phyloP scores from a whole-genome alignment of 1,140 invertebrate species.

The Zaprionus davidi region DNA sequence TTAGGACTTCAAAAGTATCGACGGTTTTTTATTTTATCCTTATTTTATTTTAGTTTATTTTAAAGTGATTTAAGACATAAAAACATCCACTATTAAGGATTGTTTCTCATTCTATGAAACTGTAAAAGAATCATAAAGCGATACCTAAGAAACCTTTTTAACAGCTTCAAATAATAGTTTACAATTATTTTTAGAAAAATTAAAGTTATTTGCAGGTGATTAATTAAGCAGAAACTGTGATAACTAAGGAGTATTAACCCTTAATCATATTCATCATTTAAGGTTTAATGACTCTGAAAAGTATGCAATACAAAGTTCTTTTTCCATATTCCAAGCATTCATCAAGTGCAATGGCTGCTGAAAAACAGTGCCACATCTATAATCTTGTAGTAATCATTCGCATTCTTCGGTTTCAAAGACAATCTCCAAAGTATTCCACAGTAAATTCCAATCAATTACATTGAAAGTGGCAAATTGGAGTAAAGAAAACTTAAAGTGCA shows the following conservation, averaged over 20 bases:
- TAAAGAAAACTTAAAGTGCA: background rate
- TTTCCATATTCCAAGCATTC: too few relatives aligned
- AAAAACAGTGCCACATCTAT: background rate
- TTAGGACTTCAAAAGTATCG: too few relatives aligned
- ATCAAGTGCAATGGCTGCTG: too few relatives aligned
- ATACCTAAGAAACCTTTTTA: too few relatives aligned
- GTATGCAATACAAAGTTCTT: background rate
- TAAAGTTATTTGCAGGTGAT: too few relatives aligned
- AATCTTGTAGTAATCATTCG: background rate
- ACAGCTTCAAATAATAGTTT: too few relatives aligned
- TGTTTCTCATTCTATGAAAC: too few relatives aligned
- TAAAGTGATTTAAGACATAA: too few relatives aligned
- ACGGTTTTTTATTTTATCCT: too few relatives aligned
- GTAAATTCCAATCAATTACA: background rate
- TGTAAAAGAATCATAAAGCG: too few relatives aligned
- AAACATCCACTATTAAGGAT: too few relatives aligned
- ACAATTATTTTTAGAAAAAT: too few relatives aligned
- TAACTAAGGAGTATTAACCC: accelerated
- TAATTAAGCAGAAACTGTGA: background rate
- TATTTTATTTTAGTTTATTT: background rate
- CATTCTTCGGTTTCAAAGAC: background rate
- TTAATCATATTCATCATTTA: background rate
- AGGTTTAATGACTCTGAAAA: background rate
- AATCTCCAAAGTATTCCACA: background rate
- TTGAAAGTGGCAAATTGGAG: background rate